phyloP scores from a whole-genome alignment of 2,888 invertebrate genomes.

The Caenorhabditis plicata region DNA sequence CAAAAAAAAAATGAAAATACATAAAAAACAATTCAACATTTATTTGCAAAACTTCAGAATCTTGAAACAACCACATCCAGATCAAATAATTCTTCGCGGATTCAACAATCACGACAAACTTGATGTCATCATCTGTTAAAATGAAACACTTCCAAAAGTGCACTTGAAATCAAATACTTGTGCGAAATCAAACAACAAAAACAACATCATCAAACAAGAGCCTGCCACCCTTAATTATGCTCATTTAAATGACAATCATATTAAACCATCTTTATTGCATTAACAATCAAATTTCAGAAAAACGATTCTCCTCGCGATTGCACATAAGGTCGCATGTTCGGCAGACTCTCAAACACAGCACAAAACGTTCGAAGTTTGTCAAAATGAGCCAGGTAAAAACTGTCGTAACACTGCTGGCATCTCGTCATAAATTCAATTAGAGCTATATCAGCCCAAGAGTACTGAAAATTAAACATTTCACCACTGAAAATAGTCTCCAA shows the following conservation, averaged over 20 bases:
- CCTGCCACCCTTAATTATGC: not conserved
- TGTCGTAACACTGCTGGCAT: constrained; percentile 51
- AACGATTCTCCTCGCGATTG: constrained; percentile 39
- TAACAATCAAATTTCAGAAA: too few relatives aligned
- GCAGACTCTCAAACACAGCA: constrained; percentile 39
- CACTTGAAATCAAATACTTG: too few relatives aligned
- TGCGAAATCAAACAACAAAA: not conserved
- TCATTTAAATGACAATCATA: not conserved
- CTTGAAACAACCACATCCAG: too few relatives aligned
- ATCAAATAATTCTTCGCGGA: too few relatives aligned
- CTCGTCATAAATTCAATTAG: constrained; percentile 51
- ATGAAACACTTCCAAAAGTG: too few relatives aligned
- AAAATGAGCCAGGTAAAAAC: constrained; percentile 47
- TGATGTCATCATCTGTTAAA: too few relatives aligned
- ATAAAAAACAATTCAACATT: not conserved
- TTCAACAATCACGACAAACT: too few relatives aligned
- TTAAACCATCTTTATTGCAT: too few relatives aligned
- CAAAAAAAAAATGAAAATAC: not conserved
- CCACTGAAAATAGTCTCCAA: not conserved
- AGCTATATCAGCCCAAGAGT: constrained; percentile 53
- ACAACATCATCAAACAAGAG: not conserved
- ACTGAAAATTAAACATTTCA: constrained; percentile 25
- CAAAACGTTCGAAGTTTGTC: constrained; percentile 36
- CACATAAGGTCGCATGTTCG: constrained; percentile 40
- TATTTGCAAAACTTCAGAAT: not conserved